These are phyloP conservation scores for Tenualosa thibaudeaui DNA, from an alignment of 2,797 vertebrate genomes.

Conservation along the genomic window DNA sequence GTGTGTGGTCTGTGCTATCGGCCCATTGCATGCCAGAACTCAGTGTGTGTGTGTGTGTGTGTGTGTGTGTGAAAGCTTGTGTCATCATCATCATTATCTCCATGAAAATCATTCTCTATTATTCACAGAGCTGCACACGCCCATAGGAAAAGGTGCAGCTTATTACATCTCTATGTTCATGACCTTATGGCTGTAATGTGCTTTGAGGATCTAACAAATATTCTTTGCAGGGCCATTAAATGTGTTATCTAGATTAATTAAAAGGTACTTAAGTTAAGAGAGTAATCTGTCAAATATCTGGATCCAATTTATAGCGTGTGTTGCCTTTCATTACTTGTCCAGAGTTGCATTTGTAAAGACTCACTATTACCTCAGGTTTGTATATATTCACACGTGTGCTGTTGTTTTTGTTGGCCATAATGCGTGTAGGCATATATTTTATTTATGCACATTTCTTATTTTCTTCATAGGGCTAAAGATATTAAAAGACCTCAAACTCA, in stretches of 20 bases:
- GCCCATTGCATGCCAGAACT: slow-evolving; percentile 15
- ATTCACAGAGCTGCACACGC: not conserved
- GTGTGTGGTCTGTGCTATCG: slow-evolving; percentile 13
- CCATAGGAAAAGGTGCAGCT: not conserved
- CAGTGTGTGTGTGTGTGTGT: not conserved
- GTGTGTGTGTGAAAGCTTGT: slow-evolving; percentile 2
- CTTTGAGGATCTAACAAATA: not conserved
- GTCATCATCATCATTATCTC: slow-evolving; percentile 11
- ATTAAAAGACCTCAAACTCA: too few relatives aligned
- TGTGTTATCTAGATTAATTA: not conserved
- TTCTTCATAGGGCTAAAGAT: too few relatives aligned
- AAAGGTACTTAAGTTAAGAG: not conserved
- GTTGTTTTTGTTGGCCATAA: not conserved
- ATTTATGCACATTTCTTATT: too few relatives aligned
- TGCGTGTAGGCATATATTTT: too few relatives aligned
- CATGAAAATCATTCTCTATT: slow-evolving; percentile 7
- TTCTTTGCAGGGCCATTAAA: not conserved
- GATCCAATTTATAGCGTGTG: not conserved
- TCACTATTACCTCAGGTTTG: not conserved
- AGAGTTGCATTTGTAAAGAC: not conserved
- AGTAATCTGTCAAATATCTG: not conserved
- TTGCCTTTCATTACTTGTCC: not conserved
- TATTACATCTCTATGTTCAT: not conserved
- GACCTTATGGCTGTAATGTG: not conserved
- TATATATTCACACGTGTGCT: not conserved